Evolutionary conservation across 2,888 invertebrate species (phyloP).

Genomic region (Eupeodes latifasciatus): DNA sequence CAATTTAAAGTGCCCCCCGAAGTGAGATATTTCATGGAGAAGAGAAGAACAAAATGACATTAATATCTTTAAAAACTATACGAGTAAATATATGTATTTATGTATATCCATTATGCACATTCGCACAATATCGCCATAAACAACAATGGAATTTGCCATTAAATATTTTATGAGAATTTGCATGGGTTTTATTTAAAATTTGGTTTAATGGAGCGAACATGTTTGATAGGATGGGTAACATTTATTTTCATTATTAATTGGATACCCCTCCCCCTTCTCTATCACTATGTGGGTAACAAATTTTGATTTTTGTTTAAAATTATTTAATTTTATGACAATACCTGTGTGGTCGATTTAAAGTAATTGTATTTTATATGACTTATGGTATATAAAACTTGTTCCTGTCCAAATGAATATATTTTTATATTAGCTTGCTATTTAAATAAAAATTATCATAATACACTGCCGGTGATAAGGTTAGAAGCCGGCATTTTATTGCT

Average conservation of each 20-base stretch:
- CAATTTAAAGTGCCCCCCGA: slow-evolving; percentile 7
- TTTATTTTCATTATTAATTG: slow-evolving; percentile 66
- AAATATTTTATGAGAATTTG: slow-evolving; percentile 43
- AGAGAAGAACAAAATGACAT: slow-evolving; percentile 6
- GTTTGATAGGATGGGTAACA: slow-evolving; percentile 55
- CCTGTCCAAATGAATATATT: too few species aligned
- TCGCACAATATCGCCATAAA: neutral
- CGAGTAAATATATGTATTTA: neutral
- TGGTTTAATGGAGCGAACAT: slow-evolving; percentile 63
- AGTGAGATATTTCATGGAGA: slow-evolving; percentile 15
- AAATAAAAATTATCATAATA: too few species aligned
- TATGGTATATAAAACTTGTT: neutral
- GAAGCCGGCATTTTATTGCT: too few species aligned
- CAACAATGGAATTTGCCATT: slow-evolving; percentile 35
- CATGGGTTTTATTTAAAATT: slow-evolving; percentile 17
- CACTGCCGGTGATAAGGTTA: too few species aligned
- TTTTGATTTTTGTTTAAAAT: neutral
- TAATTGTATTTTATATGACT: neutral
- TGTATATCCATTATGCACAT: neutral
- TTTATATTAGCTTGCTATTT: too few species aligned
- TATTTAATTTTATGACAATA: neutral
- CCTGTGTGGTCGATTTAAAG: neutral
- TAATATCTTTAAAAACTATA: neutral
- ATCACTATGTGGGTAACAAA: neutral
- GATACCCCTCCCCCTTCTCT: neutral